A percentile compares a stretch with the other conserved stretches of the same genome.
Conservation (phyloP, 2,888 invertebrate species). For the Nephrotoma flavescens region DNA sequence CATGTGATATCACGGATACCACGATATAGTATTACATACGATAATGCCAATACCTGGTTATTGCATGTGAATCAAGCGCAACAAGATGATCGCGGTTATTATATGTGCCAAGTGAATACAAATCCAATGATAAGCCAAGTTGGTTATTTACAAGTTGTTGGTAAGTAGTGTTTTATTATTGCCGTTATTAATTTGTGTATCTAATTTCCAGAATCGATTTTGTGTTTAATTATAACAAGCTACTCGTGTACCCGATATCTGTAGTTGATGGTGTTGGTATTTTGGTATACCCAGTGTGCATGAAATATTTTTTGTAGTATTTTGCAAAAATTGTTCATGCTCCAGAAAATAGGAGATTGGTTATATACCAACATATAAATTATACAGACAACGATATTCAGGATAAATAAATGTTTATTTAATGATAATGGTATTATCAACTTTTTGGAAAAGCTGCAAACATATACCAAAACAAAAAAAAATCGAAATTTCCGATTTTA, state of each 20-base stretch:
- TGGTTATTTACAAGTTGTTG: conserved; percentile 83
- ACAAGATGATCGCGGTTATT: conserved; percentile 77
- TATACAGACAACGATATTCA: neutral
- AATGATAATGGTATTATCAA: neutral
- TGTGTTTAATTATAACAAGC: too few species aligned
- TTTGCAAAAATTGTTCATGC: neutral
- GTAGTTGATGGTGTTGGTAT: neutral
- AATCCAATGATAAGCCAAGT: conserved; percentile 93
- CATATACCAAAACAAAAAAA: neutral
- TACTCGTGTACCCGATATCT: too few species aligned
- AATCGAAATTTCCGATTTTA: neutral
- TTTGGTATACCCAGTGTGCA: neutral
- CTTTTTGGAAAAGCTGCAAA: neutral
- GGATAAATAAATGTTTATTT: neutral
- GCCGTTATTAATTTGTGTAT: conserved; percentile 11
- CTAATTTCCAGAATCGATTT: neutral
- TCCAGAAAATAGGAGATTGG: neutral
- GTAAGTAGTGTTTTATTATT: conserved; percentile 39
- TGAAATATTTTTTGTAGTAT: neutral
- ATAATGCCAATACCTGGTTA: conserved; percentile 84
- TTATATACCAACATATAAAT: neutral
- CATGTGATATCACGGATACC: conserved; percentile 83
- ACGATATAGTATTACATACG: conserved; percentile 80
- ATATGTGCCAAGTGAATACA: conserved; percentile 53
- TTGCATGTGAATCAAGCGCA: conserved; percentile 83